Evolutionary conservation across 2,797 vertebrate species (phyloP).

Genomic region (Lacerta agilis): DNA sequence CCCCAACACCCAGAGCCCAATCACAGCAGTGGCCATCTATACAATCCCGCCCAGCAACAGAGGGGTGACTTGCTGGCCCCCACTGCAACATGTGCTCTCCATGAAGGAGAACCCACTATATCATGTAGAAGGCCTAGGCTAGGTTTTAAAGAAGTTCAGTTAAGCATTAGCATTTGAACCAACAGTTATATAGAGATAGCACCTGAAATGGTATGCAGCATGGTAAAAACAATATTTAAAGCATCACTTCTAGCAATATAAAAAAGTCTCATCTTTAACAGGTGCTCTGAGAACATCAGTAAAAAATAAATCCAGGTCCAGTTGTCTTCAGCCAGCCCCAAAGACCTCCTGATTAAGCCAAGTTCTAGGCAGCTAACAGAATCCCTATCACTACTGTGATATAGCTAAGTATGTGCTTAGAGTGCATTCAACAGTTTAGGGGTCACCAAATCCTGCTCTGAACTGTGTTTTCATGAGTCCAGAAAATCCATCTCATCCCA

Average conservation of each 20-base stretch:
- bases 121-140: constrained; percentile 14
- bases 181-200: background rate
- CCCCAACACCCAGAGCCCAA: too few relatives aligned
- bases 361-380: background rate
- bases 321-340: background rate
- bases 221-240: background rate
- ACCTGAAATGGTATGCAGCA: background rate
- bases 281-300: background rate
- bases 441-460: too few relatives aligned
- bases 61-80: too few relatives aligned
- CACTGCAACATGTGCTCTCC: too few relatives aligned
- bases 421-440: background rate
- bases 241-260: background rate
- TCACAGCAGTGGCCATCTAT: too few relatives aligned
- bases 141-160: background rate
- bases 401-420: background rate
- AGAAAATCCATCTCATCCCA: too few relatives aligned
- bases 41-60: too few relatives aligned
- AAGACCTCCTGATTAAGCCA: background rate
- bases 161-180: background rate
- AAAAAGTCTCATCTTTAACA: background rate
- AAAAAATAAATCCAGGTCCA: background rate
- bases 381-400: background rate
- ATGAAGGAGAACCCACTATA: background rate
- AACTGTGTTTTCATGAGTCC: too few relatives aligned